These are phyloP conservation scores for Pristis pectinata DNA, from an alignment of 2,797 vertebrate genomes.

Conservation along the genomic window DNA sequence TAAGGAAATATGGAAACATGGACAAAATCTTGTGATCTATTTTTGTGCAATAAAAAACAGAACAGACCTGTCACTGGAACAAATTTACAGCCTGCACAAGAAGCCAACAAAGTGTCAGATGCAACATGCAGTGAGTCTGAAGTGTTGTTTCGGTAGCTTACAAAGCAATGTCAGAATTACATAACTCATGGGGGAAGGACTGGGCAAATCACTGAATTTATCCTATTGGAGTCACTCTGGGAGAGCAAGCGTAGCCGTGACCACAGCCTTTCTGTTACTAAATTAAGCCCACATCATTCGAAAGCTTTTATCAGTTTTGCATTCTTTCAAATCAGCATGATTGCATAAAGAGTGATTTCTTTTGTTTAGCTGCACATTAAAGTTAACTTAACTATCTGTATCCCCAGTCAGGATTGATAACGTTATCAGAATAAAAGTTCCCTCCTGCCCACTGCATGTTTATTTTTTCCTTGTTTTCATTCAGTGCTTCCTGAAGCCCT, in stretches of 20 bases:
- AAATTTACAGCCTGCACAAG: neutral
- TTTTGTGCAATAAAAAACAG: neutral
- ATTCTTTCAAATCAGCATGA: slow-evolving; percentile 36
- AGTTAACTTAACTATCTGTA: slow-evolving; percentile 29
- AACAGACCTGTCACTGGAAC: neutral
- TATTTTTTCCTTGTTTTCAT: slow-evolving; percentile 49
- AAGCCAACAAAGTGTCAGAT: neutral
- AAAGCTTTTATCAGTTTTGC: slow-evolving; percentile 31
- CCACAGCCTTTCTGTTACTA: slow-evolving; percentile 31
- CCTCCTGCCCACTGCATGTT: slow-evolving; percentile 43
- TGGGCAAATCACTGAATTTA: neutral
- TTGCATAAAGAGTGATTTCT: slow-evolving; percentile 29
- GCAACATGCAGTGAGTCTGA: neutral
- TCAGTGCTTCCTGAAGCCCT: slow-evolving; percentile 56
- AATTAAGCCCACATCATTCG: slow-evolving; percentile 20
- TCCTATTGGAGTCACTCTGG: neutral
- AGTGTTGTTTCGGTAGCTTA: neutral
- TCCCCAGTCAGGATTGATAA: slow-evolving; percentile 39
- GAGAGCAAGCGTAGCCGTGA: neutral
- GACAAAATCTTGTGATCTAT: neutral
- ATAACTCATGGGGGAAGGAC: no score
- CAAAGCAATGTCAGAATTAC: neutral
- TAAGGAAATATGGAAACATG: neutral
- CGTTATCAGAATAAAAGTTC: slow-evolving; percentile 41
- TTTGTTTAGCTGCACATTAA: slow-evolving; percentile 31